A percentile compares a stretch with the other conserved stretches of the same genome.
Conservation (phyloP, 2,888 invertebrate species). For the Ashinkailepas kermadecensis region DNA sequence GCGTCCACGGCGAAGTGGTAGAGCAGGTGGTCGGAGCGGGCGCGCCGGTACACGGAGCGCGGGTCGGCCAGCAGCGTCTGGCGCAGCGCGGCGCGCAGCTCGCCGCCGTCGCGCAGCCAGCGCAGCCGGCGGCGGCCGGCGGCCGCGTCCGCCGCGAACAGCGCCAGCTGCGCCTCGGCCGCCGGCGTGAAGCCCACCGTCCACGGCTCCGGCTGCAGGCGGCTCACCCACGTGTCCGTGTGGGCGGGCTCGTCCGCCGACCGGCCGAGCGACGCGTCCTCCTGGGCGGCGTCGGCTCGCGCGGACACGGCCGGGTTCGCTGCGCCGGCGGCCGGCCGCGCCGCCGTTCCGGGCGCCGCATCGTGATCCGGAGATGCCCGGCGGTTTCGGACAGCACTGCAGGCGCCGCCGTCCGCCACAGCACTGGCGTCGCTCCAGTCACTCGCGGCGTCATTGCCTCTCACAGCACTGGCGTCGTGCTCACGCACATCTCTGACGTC, state of each 20-base stretch:
- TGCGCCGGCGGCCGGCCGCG: too few relatives aligned
- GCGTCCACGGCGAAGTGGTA: conserved; percentile 79
- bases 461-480: too few relatives aligned
- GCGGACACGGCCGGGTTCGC: too few relatives aligned
- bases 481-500: too few relatives aligned
- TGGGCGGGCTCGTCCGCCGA: background rate
- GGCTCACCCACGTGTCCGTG: background rate
- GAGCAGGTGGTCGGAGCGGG: conserved; percentile 71
- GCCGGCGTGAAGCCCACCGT: conserved; percentile 54
- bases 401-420: too few relatives aligned
- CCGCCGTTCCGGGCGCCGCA: too few relatives aligned
- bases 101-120: conserved; percentile 43
- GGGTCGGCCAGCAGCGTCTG: conserved; percentile 71
- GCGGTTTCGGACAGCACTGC: too few relatives aligned
- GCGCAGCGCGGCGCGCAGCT: conserved; percentile 51
- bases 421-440: too few relatives aligned
- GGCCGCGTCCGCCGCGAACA: conserved; percentile 35
- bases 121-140: conserved; percentile 41
- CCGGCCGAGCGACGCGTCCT: background rate
- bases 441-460: too few relatives aligned
- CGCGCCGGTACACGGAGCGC: conserved; percentile 74
- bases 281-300: background rate
- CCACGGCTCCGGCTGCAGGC: conserved; percentile 54
- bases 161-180: conserved; percentile 50
- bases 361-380: too few relatives aligned